Evolutionary conservation across 2,888 invertebrate species (phyloP).

Genomic region (Mycalesis mineus): DNA sequence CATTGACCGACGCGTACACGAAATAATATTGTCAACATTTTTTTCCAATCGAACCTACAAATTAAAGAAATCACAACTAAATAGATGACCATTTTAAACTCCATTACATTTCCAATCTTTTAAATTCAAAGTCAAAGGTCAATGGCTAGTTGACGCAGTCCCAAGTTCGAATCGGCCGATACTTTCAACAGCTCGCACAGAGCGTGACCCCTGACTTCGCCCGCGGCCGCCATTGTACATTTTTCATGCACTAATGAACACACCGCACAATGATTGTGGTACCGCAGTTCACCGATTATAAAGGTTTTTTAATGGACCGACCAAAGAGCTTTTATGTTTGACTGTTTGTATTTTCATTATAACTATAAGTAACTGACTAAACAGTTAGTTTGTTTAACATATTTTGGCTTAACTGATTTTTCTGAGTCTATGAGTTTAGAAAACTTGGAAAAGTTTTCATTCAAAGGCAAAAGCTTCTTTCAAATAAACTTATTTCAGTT

Average conservation of each 20-base stretch:
- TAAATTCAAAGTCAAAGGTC: slow-evolving; percentile 7
- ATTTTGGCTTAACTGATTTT: too few species aligned
- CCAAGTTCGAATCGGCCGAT: slow-evolving; percentile 1
- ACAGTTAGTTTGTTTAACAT: too few species aligned
- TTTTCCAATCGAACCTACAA: too few species aligned
- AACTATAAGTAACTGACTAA: too few species aligned
- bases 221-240: slow-evolving; percentile 4
- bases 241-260: neutral
- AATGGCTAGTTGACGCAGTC: slow-evolving; percentile 5
- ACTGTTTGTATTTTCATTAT: too few species aligned
- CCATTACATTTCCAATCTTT: neutral
- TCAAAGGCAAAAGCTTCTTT: too few species aligned
- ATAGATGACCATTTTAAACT: neutral
- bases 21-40: too few species aligned
- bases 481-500: too few species aligned
- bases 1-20: too few species aligned
- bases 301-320: neutral
- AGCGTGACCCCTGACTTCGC: slow-evolving; percentile 7
- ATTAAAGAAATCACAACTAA: neutral
- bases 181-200: slow-evolving; percentile 11
- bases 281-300: neutral
- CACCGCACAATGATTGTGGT: neutral
- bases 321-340: too few species aligned
- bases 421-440: too few species aligned
- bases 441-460: too few species aligned